Evolutionary conservation across 2,113 vertebrate species (phyloP).

Genomic region (Gila orcuttii): DNA sequence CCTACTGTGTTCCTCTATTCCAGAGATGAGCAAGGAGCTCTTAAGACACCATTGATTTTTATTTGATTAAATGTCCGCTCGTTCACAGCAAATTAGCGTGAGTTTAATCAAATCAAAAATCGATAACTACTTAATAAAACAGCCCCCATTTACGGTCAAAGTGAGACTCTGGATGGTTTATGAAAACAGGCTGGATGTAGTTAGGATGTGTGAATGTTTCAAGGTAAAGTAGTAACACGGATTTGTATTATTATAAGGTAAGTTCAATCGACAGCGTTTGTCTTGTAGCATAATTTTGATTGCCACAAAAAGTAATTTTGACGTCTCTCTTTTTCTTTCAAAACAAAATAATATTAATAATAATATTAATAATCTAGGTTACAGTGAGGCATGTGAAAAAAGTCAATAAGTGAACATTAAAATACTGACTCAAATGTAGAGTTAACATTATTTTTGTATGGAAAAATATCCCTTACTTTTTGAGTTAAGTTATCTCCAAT

Average conservation of each 20-base stretch:
- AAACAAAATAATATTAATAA: not conserved
- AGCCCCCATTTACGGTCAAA: constrained; percentile 64
- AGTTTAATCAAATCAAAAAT: constrained; percentile 83
- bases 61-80: constrained; percentile 83
- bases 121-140: constrained; percentile 82
- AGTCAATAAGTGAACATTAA: not conserved
- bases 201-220: constrained; percentile 46
- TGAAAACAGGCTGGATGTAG: constrained; percentile 50
- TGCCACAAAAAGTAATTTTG: not conserved
- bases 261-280: not conserved
- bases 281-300: not conserved
- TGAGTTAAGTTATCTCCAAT: not conserved
- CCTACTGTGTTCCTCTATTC: constrained; percentile 73
- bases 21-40: constrained; percentile 73
- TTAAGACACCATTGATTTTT: constrained; percentile 81
- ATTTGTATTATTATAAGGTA: not conserved
- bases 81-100: constrained; percentile 82
- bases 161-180: constrained; percentile 68
- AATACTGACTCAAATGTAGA: not conserved
- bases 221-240: not conserved
- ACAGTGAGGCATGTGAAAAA: not conserved
- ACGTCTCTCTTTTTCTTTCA: not conserved
- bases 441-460: not conserved
- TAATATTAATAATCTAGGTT: not conserved
- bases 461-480: not conserved